These are phyloP conservation scores for Chaetodon trifascialis DNA, from an alignment of 2,113 vertebrate species.

Conservation along the genomic window DNA sequence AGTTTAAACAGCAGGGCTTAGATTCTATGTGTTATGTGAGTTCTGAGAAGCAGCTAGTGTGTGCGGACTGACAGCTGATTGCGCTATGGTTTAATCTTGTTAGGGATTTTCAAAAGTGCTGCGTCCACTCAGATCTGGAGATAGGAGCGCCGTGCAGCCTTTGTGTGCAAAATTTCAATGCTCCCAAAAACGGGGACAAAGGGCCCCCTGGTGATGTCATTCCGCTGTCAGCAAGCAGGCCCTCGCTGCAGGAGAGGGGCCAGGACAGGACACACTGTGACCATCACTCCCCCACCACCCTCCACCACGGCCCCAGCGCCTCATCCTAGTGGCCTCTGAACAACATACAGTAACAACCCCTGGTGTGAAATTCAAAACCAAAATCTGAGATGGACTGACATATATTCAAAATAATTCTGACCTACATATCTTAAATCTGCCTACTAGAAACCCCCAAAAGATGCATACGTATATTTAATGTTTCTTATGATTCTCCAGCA, in stretches of 20 bases:
- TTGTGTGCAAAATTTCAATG: constrained; percentile 83
- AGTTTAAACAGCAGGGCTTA: constrained; percentile 71
- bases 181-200: constrained; percentile 72
- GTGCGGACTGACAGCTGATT: constrained; percentile 78
- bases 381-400: constrained; percentile 31
- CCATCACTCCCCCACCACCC: constrained; percentile 28
- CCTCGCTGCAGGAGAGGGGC: constrained; percentile 56
- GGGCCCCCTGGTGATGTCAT: constrained; percentile 81
- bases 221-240: constrained; percentile 76
- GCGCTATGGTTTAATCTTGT: constrained; percentile 83
- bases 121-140: constrained; percentile 84
- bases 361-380: constrained; percentile 48
- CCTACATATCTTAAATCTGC: constrained; percentile 41
- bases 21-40: constrained; percentile 69
- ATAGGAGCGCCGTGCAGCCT: constrained; percentile 76
- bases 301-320: constrained; percentile 5
- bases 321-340: constrained; percentile 42
- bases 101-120: constrained; percentile 87
- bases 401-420: constrained; percentile 41
- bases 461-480: neutral
- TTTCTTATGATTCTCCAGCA: constrained; percentile 56
- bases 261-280: constrained; percentile 65
- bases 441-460: constrained; percentile 19
- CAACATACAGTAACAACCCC: neutral
- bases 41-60: constrained; percentile 75